phyloP scores from a whole-genome alignment of 2,113 vertebrate species.

The Nothocercus nigrocapillus region DNA sequence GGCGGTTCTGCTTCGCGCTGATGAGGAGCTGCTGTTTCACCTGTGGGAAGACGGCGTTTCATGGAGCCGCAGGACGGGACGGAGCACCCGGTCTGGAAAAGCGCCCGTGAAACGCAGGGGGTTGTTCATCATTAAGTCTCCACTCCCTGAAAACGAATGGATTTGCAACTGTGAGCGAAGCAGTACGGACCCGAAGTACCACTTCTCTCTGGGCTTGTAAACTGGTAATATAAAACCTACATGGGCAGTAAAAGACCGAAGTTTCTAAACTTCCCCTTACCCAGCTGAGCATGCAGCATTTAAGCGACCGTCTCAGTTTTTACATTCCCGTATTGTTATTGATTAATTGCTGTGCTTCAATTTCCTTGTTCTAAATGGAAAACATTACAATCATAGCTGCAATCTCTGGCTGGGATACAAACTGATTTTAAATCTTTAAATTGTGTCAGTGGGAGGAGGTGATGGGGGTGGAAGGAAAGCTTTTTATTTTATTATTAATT shows the following conservation, averaged over 20 bases:
- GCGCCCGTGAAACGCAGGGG: constrained; percentile 5
- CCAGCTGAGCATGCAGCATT: constrained; percentile 22
- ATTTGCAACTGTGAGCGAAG: neutral
- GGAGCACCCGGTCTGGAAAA: constrained; percentile 11
- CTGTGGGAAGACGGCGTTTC: constrained; percentile 66
- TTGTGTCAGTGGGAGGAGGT: constrained; percentile 52
- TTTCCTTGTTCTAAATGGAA: constrained; percentile 58
- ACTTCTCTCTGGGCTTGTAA: neutral
- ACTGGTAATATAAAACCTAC: constrained; percentile 29
- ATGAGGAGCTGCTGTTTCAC: constrained; percentile 65
- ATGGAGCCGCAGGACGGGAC: constrained; percentile 24
- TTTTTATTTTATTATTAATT: constrained; percentile 62
- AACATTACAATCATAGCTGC: constrained; percentile 30
- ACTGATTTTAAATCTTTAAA: constrained; percentile 49
- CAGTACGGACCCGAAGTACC: neutral
- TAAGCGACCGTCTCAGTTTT: constrained; percentile 16
- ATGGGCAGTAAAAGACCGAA: constrained; percentile 40
- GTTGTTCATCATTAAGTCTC: constrained; percentile 51
- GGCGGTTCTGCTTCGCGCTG: constrained; percentile 56
- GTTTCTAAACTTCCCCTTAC: constrained; percentile 16
- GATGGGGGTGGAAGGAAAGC: constrained; percentile 15
- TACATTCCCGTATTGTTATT: constrained; percentile 52
- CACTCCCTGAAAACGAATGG: neutral
- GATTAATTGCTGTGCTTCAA: constrained; percentile 56
- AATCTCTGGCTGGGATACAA: neutral